Evolutionary conservation across 2,113 vertebrate genomes (phyloP), one percentile per base, ranked within the genome.

Genomic region (Labeo catla): DNA sequence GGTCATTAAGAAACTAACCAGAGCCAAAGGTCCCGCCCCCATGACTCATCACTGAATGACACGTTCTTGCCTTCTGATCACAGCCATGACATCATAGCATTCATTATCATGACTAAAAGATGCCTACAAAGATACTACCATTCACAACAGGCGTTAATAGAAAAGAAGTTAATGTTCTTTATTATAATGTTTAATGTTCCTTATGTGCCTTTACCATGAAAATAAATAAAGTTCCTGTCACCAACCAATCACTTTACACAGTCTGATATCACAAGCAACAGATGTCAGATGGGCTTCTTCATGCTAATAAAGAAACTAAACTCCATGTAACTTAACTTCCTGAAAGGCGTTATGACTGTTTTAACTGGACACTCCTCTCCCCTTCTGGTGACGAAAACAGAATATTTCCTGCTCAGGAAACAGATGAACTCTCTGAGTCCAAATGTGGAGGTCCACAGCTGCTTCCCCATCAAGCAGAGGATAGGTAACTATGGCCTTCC

Each of bases 321-420:
- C 34, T 80, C 15, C 10, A 21, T 8, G 13, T 43, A 52, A 76
- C 39, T 45, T 74, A 7, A 72, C 70, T 54, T 85, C 16, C 39
- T 59, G 50, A 7, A 73, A 15, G 77, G 47, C 21, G 39, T 83
- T 19, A 28, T 43, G 63, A 77, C 10, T 61, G 73, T 15, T 49
- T 49, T 28, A 76, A 76, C 72, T 39, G 47, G 57, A 16, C 59
- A 68, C 78, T 82, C 79, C 85, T 76, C 72, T 87, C 54, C 23
- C 84, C 82, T 91, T 86, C 88, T 86, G 83, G 76, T 85, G 70
- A 83, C 65, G 87, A 92, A 89, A 77, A 77, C 59, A 28, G 52
- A 52, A 34, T 52, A 88, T 70, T 90, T 92, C 91, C 89, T 92
- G 85, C 79, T 50, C 88, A 87, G 92, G 92, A 94, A 92, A 88